These are phyloP conservation scores for Ondatra zibethicus DNA, from an alignment of 2,113 vertebrate genomes.

Conservation along the genomic window DNA sequence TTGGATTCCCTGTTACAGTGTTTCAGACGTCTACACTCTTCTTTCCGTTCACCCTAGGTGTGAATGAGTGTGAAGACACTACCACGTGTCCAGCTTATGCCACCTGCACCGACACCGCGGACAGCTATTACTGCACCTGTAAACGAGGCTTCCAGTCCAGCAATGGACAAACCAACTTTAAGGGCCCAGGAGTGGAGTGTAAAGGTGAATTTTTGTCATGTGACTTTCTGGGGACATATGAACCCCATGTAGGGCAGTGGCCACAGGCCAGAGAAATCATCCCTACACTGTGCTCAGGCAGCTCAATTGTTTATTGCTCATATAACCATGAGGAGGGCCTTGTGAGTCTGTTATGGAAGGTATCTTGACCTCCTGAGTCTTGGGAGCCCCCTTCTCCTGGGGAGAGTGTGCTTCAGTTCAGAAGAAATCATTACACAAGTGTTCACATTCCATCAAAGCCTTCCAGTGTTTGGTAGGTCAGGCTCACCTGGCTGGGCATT, in stretches of 20 bases:
- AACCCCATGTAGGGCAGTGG: no score
- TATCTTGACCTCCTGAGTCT: background rate
- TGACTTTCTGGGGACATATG: background rate
- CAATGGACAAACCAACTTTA: background rate
- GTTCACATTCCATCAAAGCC: background rate
- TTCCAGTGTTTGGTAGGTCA: background rate
- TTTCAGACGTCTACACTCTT: background rate
- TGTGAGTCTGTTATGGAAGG: background rate
- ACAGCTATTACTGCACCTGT: constrained; percentile 61
- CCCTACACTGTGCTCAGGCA: no score
- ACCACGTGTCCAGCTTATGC: constrained; percentile 15
- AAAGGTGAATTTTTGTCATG: background rate
- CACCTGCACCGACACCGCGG: constrained; percentile 1
- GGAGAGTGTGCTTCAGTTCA: background rate
- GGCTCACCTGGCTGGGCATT: background rate
- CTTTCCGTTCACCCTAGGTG: background rate
- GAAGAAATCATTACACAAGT: background rate
- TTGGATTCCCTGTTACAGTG: accelerated
- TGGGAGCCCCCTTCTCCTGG: background rate
- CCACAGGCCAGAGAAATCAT: background rate
- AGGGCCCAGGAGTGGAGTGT: background rate
- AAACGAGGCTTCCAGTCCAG: constrained; percentile 62
- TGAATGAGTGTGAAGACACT: constrained; percentile 20
- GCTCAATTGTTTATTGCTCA: background rate
- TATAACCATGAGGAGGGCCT: background rate